Evolutionary conservation across 2,113 vertebrate genomes (phyloP).

Genomic region (Misgurnus anguillicaudatus): DNA sequence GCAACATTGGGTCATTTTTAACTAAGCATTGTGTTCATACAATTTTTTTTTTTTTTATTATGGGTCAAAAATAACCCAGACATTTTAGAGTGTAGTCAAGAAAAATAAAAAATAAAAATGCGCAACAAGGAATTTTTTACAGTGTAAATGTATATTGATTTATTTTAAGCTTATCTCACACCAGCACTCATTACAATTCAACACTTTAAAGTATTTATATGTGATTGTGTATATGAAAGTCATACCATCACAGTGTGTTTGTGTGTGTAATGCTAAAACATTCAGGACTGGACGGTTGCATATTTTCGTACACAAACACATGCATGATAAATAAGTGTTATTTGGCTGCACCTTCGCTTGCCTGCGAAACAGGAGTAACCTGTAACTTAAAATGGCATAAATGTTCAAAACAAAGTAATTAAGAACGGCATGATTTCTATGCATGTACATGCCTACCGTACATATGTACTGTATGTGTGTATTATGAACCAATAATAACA

Average conservation of each 20-base stretch:
- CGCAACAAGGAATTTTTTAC: too few relatives aligned
- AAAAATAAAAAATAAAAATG: too few relatives aligned
- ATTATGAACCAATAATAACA: conserved; percentile 3
- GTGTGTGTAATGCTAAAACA: not conserved
- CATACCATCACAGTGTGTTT: not conserved
- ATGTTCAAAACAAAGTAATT: conserved; percentile 49
- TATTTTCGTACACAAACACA: not conserved
- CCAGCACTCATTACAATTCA: too few relatives aligned
- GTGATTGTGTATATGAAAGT: too few relatives aligned
- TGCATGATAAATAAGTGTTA: conserved; percentile 37
- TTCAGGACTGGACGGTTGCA: not conserved
- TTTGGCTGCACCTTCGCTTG: conserved; percentile 41
- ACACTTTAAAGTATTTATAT: too few relatives aligned
- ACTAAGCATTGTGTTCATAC: too few relatives aligned
- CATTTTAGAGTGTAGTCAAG: too few relatives aligned
- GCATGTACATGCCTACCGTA: conserved; percentile 42
- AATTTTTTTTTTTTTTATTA: too few relatives aligned
- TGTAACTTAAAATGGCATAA: conserved; percentile 36
- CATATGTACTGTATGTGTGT: conserved; percentile 21
- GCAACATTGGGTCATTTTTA: too few relatives aligned
- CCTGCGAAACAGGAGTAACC: conserved; percentile 41
- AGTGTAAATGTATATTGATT: too few relatives aligned
- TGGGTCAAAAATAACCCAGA: too few relatives aligned
- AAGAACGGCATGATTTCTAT: conserved; percentile 41
- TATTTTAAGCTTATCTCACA: too few relatives aligned